phyloP scores from a whole-genome alignment of 2,888 invertebrate genomes.

The Lissocephala sabroskyi region DNA sequence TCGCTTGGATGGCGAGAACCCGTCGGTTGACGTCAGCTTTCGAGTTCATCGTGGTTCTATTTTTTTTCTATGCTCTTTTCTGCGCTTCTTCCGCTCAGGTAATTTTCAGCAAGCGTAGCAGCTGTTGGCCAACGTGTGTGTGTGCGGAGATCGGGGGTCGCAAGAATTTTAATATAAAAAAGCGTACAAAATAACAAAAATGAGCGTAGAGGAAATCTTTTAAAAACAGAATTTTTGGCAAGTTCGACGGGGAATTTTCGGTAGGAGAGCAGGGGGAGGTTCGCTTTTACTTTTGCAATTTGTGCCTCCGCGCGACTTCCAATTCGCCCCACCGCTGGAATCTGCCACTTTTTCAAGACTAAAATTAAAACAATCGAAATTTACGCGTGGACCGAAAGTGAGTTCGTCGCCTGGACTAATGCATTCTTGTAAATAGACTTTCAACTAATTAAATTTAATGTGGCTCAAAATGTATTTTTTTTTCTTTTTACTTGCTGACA shows the following conservation, averaged over 20 bases:
- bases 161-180: not conserved
- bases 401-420: no score
- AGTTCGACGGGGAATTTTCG: conserved; percentile 33
- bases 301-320: conserved; percentile 34
- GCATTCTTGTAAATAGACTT: no score
- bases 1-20: conserved; percentile 92
- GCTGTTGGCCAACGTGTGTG: conserved; percentile 43
- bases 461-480: no score
- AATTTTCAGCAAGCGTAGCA: conserved; percentile 40
- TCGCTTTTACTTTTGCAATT: conserved; percentile 13
- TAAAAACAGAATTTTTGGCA: conserved; percentile 50
- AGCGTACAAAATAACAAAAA: conserved; percentile 20
- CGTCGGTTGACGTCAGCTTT: conserved; percentile 93
- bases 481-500: no score
- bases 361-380: no score
- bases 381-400: no score
- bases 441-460: no score
- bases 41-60: conserved; percentile 82
- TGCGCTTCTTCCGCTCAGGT: conserved; percentile 20
- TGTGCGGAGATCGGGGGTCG: no score
- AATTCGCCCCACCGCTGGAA: conserved; percentile 35
- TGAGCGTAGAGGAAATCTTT: conserved; percentile 8
- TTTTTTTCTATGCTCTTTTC: conserved; percentile 16
- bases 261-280: no score
- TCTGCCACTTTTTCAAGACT: conserved; percentile 25